phyloP scores from a whole-genome alignment of 2,888 invertebrate species.

The Andrena haemorrhoa region DNA sequence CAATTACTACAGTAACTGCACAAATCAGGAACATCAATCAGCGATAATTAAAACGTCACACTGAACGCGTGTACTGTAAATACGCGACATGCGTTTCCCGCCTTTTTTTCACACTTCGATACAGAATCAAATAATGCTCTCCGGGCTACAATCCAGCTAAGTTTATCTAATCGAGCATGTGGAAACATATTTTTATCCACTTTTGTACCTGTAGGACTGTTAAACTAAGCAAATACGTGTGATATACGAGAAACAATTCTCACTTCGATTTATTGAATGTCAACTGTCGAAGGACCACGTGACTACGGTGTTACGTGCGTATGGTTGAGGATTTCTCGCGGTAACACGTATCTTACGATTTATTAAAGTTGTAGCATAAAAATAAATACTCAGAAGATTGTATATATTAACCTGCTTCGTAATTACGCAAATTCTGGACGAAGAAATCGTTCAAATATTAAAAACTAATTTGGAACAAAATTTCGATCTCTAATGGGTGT shows the following conservation, averaged over 20 bases:
- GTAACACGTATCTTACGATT: not conserved
- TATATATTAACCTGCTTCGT: not conserved
- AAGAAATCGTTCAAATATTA: not conserved
- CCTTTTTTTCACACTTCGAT: not conserved
- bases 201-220: accelerated
- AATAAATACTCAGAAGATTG: not conserved
- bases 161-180: not conserved
- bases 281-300: slow-evolving; percentile 20
- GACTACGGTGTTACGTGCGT: not conserved
- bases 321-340: not conserved
- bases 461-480: not conserved
- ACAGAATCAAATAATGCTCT: too few species aligned
- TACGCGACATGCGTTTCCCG: slow-evolving; percentile 11
- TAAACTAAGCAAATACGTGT: not conserved
- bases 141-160: too few species aligned
- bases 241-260: not conserved
- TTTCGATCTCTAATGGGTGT: too few species aligned
- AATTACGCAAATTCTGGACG: not conserved
- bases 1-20: slow-evolving; percentile 40
- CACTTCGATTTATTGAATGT: not conserved
- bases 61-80: not conserved
- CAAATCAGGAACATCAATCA: slow-evolving; percentile 48
- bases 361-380: not conserved
- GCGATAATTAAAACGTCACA: not conserved
- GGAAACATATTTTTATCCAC: not conserved